A percentile compares a stretch with the other conserved stretches of the same genome.
Conservation (phyloP, 92 coral and sea anemone species). For the Paramuricea clavata region DNA sequence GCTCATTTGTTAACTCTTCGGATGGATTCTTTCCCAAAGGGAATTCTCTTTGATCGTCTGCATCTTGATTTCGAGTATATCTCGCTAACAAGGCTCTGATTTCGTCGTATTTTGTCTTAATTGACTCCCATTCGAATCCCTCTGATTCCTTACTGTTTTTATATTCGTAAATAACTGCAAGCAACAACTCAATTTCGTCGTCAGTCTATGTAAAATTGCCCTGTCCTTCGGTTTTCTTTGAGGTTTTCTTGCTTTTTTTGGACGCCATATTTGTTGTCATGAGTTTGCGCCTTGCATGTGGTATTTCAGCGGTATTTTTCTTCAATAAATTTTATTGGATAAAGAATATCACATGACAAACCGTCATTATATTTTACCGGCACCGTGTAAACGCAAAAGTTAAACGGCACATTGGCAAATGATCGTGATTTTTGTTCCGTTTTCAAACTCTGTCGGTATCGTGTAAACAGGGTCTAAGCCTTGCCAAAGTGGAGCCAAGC, state of each 20-base stretch:
- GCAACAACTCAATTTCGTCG: background rate
- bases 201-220: background rate
- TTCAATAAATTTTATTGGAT: background rate
- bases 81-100: background rate
- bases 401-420: background rate
- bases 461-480: too few relatives aligned
- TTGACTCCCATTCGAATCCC: background rate
- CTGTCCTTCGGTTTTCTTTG: background rate
- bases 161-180: background rate
- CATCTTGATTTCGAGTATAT: background rate
- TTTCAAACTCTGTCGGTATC: too few relatives aligned
- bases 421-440: too few relatives aligned
- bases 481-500: too few relatives aligned
- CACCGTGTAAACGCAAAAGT: background rate
- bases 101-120: background rate
- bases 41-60: background rate
- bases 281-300: background rate
- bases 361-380: background rate
- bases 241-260: too few relatives aligned
- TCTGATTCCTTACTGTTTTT: background rate
- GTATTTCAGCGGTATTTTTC: background rate
- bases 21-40: background rate
- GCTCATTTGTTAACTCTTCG: constrained; percentile 2
- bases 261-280: background rate
- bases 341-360: background rate